phyloP scores from a whole-genome alignment of 1,140 invertebrate genomes.

The Zaprionus ghesquierei region DNA sequence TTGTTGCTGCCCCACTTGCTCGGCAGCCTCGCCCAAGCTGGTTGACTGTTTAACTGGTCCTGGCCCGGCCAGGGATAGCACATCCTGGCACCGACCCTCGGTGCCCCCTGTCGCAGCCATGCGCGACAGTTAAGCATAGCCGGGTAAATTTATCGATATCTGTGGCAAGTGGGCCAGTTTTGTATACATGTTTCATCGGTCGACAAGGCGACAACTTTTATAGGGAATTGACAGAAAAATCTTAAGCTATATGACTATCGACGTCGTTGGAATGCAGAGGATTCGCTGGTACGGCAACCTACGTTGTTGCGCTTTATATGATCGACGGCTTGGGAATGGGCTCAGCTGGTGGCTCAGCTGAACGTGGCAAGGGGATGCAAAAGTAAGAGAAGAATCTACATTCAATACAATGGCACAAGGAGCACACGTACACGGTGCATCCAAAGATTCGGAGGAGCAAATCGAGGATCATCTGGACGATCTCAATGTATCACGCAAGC shows the following conservation, averaged over 20 bases:
- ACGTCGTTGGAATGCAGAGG: background rate
- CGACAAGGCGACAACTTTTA: background rate
- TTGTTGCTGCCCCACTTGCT: background rate
- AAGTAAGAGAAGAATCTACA: background rate
- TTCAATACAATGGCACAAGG: background rate
- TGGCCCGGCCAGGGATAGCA: background rate
- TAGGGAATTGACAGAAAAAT: background rate
- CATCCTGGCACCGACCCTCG: background rate
- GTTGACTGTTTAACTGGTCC: background rate
- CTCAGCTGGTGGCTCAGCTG: background rate
- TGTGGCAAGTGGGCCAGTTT: background rate
- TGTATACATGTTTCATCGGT: background rate
- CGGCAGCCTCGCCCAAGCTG: background rate
- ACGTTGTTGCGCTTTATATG: constrained; percentile 14
- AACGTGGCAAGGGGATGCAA: background rate
- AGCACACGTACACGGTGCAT: background rate
- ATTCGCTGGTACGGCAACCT: background rate
- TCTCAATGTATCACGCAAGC: background rate
- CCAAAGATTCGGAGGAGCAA: background rate
- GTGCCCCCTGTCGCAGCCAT: constrained; percentile 8
- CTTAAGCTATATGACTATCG: background rate
- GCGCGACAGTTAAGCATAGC: constrained; percentile 19
- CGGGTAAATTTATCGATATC: constrained; percentile 1
- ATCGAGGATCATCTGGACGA: background rate
- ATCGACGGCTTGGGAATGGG: constrained; percentile 14